phyloP scores from a whole-genome alignment of 2,113 vertebrate species.

The Nannospalax galili region DNA sequence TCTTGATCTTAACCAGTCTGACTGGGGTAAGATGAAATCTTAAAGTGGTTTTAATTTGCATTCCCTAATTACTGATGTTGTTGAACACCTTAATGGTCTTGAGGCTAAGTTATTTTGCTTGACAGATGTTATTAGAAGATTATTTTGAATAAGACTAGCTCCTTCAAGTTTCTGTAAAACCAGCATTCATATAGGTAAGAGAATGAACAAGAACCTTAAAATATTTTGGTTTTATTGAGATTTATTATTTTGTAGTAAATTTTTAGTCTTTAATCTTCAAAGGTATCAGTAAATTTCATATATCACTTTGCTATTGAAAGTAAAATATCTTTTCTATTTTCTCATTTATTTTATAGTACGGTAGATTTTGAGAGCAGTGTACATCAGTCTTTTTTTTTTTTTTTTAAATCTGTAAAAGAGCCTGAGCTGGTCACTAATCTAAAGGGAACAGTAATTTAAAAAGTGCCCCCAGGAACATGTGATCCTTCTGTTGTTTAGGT shows the following conservation, averaged over 20 bases:
- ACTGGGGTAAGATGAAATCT: too few species aligned
- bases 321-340: slow-evolving; percentile 3
- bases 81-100: too few species aligned
- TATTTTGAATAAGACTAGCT: slow-evolving; percentile 18
- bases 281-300: slow-evolving; percentile 50
- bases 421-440: too few species aligned
- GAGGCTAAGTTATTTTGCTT: slow-evolving; percentile 38
- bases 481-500: slow-evolving; percentile 26
- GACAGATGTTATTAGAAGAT: slow-evolving; percentile 32
- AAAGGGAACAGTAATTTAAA: slow-evolving; percentile 6
- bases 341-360: slow-evolving; percentile 51
- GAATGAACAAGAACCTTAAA: slow-evolving; percentile 17
- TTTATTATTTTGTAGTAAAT: slow-evolving; percentile 52
- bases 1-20: too few species aligned
- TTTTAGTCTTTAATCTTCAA: slow-evolving; percentile 41
- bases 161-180: slow-evolving; percentile 40
- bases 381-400: background rate
- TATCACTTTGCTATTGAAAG: background rate
- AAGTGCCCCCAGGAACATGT: background rate
- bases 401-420: too few species aligned
- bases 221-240: slow-evolving; percentile 34
- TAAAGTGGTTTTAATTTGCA: too few species aligned
- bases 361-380: slow-evolving; percentile 34
- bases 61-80: too few species aligned
- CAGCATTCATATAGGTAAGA: slow-evolving; percentile 45